These are phyloP conservation scores for Porites evermanni DNA, from an alignment of 92 coral and sea anemone genomes.

Conservation along the genomic window DNA sequence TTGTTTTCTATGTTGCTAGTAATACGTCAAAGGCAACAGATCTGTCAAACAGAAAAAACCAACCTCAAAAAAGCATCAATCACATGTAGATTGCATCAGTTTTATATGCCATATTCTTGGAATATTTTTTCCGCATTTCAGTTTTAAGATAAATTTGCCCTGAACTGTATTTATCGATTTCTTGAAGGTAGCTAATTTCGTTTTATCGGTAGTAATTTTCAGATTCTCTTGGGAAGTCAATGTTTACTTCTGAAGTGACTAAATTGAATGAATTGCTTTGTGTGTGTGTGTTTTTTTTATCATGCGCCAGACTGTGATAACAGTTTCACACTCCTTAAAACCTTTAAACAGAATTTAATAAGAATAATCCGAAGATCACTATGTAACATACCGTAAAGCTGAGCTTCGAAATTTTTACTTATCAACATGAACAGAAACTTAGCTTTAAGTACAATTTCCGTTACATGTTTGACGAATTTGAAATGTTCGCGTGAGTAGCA, in stretches of 20 bases:
- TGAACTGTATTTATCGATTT: not conserved
- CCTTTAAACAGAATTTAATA: constrained; percentile 5
- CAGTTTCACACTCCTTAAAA: not conserved
- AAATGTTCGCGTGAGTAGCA: not conserved
- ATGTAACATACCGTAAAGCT: too few relatives aligned
- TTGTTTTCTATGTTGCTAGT: not conserved
- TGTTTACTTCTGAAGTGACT: not conserved
- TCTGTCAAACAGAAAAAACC: not conserved
- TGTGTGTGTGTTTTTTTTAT: not conserved
- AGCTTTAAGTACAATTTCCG: not conserved
- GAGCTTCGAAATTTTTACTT: too few relatives aligned
- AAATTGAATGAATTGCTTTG: not conserved
- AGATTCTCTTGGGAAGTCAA: not conserved
- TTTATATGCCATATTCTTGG: not conserved
- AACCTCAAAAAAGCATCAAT: not conserved
- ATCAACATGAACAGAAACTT: too few relatives aligned
- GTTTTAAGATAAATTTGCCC: not conserved
- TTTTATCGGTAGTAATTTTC: not conserved
- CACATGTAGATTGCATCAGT: not conserved
- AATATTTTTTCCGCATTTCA: not conserved
- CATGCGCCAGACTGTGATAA: not conserved
- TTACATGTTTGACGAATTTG: not conserved
- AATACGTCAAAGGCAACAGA: not conserved
- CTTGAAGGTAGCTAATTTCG: not conserved
- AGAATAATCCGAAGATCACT: not conserved